A percentile compares a stretch with the other conserved stretches of the same genome.
Conservation (phyloP, 2,113 vertebrate genomes). For the Chascanopsetta lugubris region DNA sequence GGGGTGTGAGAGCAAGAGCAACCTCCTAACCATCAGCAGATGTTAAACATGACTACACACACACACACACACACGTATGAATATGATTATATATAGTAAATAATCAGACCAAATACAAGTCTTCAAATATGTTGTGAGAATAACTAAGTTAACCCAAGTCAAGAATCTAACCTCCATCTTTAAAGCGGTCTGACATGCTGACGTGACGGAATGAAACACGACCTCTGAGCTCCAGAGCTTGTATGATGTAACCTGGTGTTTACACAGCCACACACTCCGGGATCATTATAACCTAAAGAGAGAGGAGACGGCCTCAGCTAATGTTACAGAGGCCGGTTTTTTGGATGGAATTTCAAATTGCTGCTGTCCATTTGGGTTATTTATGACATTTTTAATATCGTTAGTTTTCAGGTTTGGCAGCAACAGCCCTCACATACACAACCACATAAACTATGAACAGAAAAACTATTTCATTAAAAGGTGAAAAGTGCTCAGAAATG, state of each 20-base stretch:
- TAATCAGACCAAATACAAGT: too few relatives aligned
- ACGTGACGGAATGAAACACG: conserved; percentile 33
- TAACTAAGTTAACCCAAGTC: not conserved
- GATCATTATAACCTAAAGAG: conserved; percentile 31
- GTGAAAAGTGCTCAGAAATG: not conserved
- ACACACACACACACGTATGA: conserved; percentile 41
- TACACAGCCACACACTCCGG: conserved; percentile 9
- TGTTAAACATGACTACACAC: conserved; percentile 69
- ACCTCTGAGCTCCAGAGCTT: conserved; percentile 6
- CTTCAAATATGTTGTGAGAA: not conserved
- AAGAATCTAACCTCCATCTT: conserved; percentile 11
- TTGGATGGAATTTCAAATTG: not conserved
- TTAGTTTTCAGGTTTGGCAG: not conserved
- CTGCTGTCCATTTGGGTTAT: not conserved
- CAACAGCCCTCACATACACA: not conserved
- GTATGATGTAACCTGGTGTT: conserved; percentile 43
- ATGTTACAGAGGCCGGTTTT: not conserved
- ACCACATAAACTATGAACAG: too few relatives aligned
- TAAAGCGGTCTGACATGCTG: not conserved
- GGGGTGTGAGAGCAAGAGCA: conserved; percentile 65
- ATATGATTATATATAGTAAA: too few relatives aligned
- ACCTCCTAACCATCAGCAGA: conserved; percentile 76
- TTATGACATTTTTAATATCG: not conserved
- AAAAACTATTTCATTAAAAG: not conserved
- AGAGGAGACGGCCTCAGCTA: not conserved